Percentiles rank a stretch among this genome's conserved stretches.
phyloP scores from a whole-genome alignment of 2,888 invertebrate species.

The Neocrepidodera transversa region DNA sequence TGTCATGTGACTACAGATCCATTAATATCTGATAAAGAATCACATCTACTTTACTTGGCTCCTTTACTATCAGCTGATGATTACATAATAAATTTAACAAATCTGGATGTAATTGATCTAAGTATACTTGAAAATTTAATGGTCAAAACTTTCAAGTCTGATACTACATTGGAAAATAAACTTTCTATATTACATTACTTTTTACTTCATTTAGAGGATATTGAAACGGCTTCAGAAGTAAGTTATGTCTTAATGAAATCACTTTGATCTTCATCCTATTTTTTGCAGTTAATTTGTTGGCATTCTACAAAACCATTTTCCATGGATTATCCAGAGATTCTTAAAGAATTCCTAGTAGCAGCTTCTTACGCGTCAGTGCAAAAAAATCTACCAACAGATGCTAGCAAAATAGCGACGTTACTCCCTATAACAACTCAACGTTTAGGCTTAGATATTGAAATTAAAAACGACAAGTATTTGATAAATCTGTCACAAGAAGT shows the following conservation, averaged over 20 bases:
- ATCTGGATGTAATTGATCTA: slow-evolving; percentile 75
- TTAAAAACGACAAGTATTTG: slow-evolving; percentile 64
- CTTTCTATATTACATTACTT: slow-evolving; percentile 84
- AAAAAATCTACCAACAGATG: slow-evolving; percentile 76
- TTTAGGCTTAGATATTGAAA: slow-evolving; percentile 67
- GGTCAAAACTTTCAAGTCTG: slow-evolving; percentile 72
- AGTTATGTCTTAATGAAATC: slow-evolving; percentile 8
- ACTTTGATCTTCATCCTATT: not conserved
- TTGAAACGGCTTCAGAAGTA: slow-evolving; percentile 77
- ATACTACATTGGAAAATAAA: slow-evolving; percentile 73
- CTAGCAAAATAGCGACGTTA: slow-evolving; percentile 70
- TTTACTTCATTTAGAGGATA: slow-evolving; percentile 77
- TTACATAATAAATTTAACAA: slow-evolving; percentile 71
- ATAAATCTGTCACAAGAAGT: slow-evolving; percentile 77
- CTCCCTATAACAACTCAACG: slow-evolving; percentile 74
- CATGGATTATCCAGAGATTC: slow-evolving; percentile 69
- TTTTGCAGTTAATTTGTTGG: slow-evolving; percentile 66
- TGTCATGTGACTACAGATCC: slow-evolving; percentile 78
- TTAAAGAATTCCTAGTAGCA: slow-evolving; percentile 84
- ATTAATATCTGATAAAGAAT: slow-evolving; percentile 70
- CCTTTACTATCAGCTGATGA: slow-evolving; percentile 67
- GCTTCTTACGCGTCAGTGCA: slow-evolving; percentile 75
- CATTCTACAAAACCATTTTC: slow-evolving; percentile 69
- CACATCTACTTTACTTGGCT: slow-evolving; percentile 67
- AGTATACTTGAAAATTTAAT: slow-evolving; percentile 72